Conservation (phyloP, 2,888 invertebrate genomes). For the Lymantria monacha region DNA sequence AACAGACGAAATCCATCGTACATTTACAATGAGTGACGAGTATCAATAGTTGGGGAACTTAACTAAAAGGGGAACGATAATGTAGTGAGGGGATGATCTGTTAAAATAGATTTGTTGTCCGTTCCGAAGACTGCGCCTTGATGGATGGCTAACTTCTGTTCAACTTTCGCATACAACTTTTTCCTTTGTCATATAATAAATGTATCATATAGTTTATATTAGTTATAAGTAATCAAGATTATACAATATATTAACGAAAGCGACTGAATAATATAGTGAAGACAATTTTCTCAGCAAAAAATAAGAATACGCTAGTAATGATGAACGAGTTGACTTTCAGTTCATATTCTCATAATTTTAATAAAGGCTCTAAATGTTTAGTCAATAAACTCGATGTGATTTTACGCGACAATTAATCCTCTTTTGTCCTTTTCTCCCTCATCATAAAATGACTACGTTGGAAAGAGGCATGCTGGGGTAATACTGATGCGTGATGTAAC, state of each 20-base stretch:
- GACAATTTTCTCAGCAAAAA: slow-evolving; percentile 29
- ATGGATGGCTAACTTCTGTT: slow-evolving; percentile 73
- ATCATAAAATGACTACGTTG: no score
- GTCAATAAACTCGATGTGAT: neutral
- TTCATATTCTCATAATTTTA: slow-evolving; percentile 41
- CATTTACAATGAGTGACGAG: slow-evolving; percentile 33
- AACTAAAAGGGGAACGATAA: slow-evolving; percentile 64
- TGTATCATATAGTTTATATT: slow-evolving; percentile 59
- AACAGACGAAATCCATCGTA: slow-evolving; percentile 22
- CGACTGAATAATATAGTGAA: slow-evolving; percentile 63
- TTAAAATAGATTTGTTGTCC: slow-evolving; percentile 74
- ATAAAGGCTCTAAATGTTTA: slow-evolving; percentile 9
- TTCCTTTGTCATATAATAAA: slow-evolving; percentile 35
- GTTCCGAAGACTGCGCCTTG: slow-evolving; percentile 66
- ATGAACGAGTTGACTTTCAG: slow-evolving; percentile 20
- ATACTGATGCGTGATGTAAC: neutral
- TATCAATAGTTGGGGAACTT: slow-evolving; percentile 47
- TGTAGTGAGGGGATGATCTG: slow-evolving; percentile 74
- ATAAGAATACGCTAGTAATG: slow-evolving; percentile 20
- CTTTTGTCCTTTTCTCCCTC: no score
- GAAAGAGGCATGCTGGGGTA: no score
- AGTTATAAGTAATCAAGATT: slow-evolving; percentile 42
- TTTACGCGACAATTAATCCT: neutral
- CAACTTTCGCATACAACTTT: slow-evolving; percentile 51
- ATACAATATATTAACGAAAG: slow-evolving; percentile 56